phyloP scores from a whole-genome alignment of 2,113 vertebrate species.

The Beaufortia kweichowensis region DNA sequence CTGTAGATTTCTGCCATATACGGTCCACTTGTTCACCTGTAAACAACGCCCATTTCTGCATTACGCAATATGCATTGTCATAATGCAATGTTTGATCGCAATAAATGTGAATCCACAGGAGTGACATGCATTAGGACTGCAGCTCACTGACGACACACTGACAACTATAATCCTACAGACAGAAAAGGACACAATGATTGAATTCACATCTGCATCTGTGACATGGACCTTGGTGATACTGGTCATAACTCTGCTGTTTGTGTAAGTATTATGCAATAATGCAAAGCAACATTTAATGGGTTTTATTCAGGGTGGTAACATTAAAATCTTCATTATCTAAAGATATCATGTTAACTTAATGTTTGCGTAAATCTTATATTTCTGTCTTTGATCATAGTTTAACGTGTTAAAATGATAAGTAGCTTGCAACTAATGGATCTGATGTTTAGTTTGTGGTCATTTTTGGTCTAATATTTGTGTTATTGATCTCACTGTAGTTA shows the following conservation, averaged over 20 bases:
- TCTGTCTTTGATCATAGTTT: no score
- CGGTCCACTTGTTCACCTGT: not conserved
- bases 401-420: no score
- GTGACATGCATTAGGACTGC: not conserved
- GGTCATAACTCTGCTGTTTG: conserved; percentile 42
- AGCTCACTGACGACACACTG: not conserved
- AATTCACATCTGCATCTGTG: conserved; percentile 42
- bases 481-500: conserved; percentile 70
- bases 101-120: not conserved
- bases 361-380: not conserved
- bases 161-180: not conserved
- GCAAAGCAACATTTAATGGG: not conserved
- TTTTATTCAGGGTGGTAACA: not conserved
- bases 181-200: conserved; percentile 20
- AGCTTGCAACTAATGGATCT: not conserved
- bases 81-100: not conserved
- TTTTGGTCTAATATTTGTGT: not conserved
- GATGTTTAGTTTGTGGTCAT: not conserved
- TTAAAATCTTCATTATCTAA: not conserved
- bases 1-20: not conserved
- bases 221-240: conserved; percentile 52
- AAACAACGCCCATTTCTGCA: not conserved
- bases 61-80: not conserved
- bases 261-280: conserved; percentile 47
- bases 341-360: not conserved